Percentiles rank a stretch among this genome's conserved stretches.
Conservation (phyloP, 1,140 invertebrate species). For the Papilio polytes region DNA sequence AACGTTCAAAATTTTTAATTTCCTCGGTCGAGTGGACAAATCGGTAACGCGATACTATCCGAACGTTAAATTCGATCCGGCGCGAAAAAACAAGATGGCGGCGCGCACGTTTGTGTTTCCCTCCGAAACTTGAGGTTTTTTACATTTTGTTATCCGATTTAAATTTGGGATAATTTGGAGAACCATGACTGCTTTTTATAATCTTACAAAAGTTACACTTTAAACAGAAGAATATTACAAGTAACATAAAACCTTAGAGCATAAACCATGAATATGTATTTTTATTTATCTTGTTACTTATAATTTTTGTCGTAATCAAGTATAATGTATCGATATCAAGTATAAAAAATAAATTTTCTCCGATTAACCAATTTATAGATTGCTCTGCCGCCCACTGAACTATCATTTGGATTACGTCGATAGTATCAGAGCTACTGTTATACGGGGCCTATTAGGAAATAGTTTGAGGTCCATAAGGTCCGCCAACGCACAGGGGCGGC, state of each 20-base stretch:
- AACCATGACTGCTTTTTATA: slow-evolving; percentile 8
- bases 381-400: slow-evolving; percentile 19
- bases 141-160: slow-evolving; percentile 32
- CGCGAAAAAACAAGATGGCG: slow-evolving; percentile 54
- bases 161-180: slow-evolving; percentile 6
- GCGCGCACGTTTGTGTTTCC: slow-evolving; percentile 47
- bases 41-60: slow-evolving; percentile 59
- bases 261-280: too few species aligned
- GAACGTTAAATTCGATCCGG: slow-evolving; percentile 52
- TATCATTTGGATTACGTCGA: slow-evolving; percentile 1
- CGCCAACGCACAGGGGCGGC: slow-evolving; percentile 47
- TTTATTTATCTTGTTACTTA: too few species aligned
- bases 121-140: slow-evolving; percentile 21
- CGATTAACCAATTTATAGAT: neutral
- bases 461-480: slow-evolving; percentile 37
- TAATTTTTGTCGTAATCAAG: neutral
- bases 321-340: neutral
- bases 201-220: neutral
- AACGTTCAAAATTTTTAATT: slow-evolving; percentile 45
- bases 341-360: neutral
- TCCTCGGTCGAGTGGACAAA: slow-evolving; percentile 44
- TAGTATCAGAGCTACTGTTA: neutral
- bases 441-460: slow-evolving; percentile 20
- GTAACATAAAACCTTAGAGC: neutral
- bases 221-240: neutral